Evolutionary conservation across 2,888 invertebrate species (phyloP).

Genomic region (Oscheius sp.): DNA sequence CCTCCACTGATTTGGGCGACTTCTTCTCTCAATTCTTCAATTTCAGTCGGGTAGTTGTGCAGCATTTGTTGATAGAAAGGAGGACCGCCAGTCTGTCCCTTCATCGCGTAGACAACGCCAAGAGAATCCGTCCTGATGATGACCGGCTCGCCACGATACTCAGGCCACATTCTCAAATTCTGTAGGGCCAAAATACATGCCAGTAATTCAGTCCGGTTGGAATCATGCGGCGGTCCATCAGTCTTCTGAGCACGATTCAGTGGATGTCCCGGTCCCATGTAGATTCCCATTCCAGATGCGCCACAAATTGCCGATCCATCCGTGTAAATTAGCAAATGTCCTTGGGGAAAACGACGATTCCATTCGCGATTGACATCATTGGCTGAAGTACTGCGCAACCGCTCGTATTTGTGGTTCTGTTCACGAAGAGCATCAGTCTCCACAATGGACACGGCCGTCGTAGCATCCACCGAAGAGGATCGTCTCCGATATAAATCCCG

Average conservation of each 20-base stretch:
- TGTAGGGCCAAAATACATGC: constrained; percentile 15
- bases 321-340: constrained; percentile 15
- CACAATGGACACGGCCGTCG: background rate
- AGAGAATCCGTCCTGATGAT: constrained; percentile 24
- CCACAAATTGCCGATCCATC: background rate
- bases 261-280: constrained; percentile 20
- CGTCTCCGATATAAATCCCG: background rate
- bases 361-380: background rate
- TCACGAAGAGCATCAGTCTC: background rate
- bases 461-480: background rate
- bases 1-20: background rate
- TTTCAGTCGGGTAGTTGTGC: background rate
- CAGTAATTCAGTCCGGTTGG: constrained; percentile 12
- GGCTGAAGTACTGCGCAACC: background rate
- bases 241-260: constrained; percentile 17
- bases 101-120: background rate
- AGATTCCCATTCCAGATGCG: constrained; percentile 3
- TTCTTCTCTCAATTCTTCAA: constrained; percentile 1
- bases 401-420: background rate
- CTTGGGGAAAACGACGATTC: constrained; percentile 21
- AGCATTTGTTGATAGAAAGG: background rate
- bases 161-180: constrained; percentile 9
- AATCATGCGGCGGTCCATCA: constrained; percentile 8
- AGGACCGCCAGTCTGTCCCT: background rate
- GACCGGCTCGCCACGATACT: constrained; percentile 22